Conservation (phyloP, 2,113 vertebrate species). For the Passer montanus region DNA sequence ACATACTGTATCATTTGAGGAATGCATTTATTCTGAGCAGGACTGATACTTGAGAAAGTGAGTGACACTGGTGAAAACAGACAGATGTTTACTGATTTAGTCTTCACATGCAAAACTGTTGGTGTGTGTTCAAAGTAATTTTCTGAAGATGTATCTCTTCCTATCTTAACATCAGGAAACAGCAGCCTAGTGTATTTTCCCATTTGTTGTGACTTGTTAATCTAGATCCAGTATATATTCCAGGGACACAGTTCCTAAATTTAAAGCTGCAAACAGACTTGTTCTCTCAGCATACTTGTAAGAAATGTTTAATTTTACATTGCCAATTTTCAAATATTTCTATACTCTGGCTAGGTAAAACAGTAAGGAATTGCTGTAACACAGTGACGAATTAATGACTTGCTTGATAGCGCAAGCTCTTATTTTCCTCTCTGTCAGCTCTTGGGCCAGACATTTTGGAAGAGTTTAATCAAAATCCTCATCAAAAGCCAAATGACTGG, state of each 20-base stretch:
- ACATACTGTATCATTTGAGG: not conserved
- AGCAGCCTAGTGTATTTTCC: not conserved
- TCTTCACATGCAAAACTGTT: not conserved
- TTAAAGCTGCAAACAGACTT: conserved; percentile 35
- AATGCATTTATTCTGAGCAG: conserved; percentile 22
- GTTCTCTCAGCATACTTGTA: not conserved
- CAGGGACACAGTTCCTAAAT: not conserved
- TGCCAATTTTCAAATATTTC: not conserved
- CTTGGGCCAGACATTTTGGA: conserved; percentile 16
- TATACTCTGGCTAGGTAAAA: not conserved
- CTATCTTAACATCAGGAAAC: conserved; percentile 7
- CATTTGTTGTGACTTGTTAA: not conserved
- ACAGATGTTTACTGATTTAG: conserved; percentile 11
- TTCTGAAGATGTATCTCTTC: not conserved
- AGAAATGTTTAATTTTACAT: not conserved
- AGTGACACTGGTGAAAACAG: conserved; percentile 17
- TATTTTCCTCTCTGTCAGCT: conserved; percentile 1
- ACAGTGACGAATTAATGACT: not conserved
- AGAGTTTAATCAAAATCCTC: conserved; percentile 65
- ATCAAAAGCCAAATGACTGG: conserved; percentile 56
- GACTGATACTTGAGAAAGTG: not conserved
- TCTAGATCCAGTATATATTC: not conserved
- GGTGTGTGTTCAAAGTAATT: not conserved
- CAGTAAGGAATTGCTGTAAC: not conserved
- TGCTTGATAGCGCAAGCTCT: not conserved